Percentiles rank a stretch among this genome's conserved stretches.
Evolutionary conservation across 2,888 invertebrate genomes (phyloP).

Genomic region (Pachydiplax longipennis): DNA sequence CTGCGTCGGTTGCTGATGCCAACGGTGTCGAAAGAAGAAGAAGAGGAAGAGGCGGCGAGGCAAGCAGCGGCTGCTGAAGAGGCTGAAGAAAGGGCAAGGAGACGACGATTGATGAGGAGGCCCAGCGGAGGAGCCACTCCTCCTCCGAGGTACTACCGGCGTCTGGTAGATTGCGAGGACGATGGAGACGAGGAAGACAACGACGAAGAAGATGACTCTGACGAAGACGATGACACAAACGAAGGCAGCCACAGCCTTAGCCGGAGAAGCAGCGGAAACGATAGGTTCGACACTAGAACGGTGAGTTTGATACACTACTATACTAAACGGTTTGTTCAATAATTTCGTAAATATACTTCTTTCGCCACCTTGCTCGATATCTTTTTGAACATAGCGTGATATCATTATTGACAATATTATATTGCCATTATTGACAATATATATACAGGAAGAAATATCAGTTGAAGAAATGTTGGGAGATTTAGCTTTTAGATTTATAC

Average conservation of each 20-base stretch:
- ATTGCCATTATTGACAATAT: no score
- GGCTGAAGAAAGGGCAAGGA: neutral
- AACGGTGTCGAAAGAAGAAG: constrained; percentile 16
- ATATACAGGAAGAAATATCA: no score
- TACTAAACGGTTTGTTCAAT: neutral
- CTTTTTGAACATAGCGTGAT: no score
- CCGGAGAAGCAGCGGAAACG: constrained; percentile 26
- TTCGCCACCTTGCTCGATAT: no score
- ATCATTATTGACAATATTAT: no score
- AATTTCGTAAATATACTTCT: neutral
- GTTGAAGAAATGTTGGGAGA: no score
- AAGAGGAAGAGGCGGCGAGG: neutral
- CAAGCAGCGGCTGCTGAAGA: neutral
- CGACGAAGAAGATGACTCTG: constrained; percentile 4
- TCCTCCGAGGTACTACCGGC: constrained; percentile 19
- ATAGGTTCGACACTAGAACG: constrained; percentile 30
- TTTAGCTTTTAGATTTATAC: no score
- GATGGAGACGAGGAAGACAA: constrained; percentile 38
- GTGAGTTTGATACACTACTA: constrained; percentile 18
- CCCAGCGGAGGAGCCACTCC: neutral
- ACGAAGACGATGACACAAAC: constrained; percentile 16
- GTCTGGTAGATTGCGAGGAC: constrained; percentile 35
- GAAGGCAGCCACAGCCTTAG: constrained; percentile 16
- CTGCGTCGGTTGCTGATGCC: constrained; percentile 19
- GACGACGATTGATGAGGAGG: neutral